phyloP scores from a whole-genome alignment of 2,888 invertebrate species.

The Silvanus unidentatus region DNA sequence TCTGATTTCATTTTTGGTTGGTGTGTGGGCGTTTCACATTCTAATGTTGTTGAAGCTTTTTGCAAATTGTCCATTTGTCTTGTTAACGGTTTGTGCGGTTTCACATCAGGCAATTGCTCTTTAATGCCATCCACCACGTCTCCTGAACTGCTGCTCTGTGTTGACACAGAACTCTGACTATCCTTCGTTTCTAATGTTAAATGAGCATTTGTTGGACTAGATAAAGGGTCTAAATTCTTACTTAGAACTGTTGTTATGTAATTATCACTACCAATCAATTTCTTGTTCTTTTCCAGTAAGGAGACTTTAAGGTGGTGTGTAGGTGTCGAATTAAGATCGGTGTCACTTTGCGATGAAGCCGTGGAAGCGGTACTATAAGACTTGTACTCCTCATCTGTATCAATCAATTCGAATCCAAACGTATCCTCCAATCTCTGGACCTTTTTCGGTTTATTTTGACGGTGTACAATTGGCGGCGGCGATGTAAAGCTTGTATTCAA shows the following conservation, averaged over 20 bases:
- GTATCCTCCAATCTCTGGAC: constrained; percentile 66
- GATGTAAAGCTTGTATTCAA: constrained; percentile 6
- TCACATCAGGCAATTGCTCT: constrained; percentile 36
- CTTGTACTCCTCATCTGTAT: constrained; percentile 64
- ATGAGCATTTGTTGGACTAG: constrained; percentile 40
- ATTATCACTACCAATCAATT: constrained; percentile 67
- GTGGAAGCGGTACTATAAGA: constrained; percentile 23
- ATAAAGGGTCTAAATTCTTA: constrained; percentile 40
- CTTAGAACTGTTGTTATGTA: constrained; percentile 62
- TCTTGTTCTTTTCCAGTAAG: constrained; percentile 51
- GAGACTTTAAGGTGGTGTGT: constrained; percentile 42
- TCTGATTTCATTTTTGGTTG: constrained; percentile 17
- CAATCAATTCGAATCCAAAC: constrained; percentile 78
- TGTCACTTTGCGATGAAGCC: constrained; percentile 24
- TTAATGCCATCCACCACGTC: constrained; percentile 23
- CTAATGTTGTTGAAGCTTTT: constrained; percentile 15
- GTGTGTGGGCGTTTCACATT: constrained; percentile 27
- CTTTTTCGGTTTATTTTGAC: constrained; percentile 62
- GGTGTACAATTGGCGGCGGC: constrained; percentile 61
- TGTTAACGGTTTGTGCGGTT: constrained; percentile 64
- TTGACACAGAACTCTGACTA: constrained; percentile 41
- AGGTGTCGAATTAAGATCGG: constrained; percentile 24
- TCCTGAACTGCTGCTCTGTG: constrained; percentile 28
- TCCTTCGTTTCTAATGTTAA: constrained; percentile 36
- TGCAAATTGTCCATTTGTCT: constrained; percentile 42